These are phyloP conservation scores for Netelia fuscicornis DNA, from an alignment of 2,888 invertebrate species.

Conservation along the genomic window DNA sequence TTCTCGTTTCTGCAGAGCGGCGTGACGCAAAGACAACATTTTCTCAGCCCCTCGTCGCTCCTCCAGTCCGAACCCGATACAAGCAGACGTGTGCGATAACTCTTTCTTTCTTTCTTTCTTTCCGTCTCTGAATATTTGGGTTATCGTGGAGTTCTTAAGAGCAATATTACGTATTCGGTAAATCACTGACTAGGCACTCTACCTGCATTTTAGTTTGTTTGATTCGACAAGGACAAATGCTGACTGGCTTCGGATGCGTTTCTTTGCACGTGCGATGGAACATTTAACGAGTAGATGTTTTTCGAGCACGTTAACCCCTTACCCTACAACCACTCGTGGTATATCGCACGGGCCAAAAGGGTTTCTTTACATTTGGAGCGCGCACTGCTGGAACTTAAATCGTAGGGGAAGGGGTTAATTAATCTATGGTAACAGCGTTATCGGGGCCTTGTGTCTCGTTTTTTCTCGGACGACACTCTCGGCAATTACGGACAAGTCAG, in stretches of 20 bases:
- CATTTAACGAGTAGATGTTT: slow-evolving; percentile 59
- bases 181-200: slow-evolving; percentile 75
- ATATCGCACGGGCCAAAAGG: no score
- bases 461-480: no score
- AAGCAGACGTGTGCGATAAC: slow-evolving; percentile 34
- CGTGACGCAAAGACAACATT: slow-evolving; percentile 21
- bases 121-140: slow-evolving; percentile 7
- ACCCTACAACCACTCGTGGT: no score
- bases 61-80: slow-evolving; percentile 23
- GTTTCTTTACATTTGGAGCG: no score
- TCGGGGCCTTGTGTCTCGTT: no score
- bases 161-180: slow-evolving; percentile 65
- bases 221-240: slow-evolving; percentile 67
- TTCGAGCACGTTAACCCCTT: neutral
- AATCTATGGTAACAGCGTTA: neutral
- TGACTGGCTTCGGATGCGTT: slow-evolving; percentile 35
- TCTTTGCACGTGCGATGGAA: slow-evolving; percentile 38
- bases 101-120: slow-evolving; percentile 18
- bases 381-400: no score
- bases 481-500: no score
- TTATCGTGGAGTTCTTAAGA: slow-evolving; percentile 41
- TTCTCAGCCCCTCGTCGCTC: slow-evolving; percentile 3
- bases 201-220: slow-evolving; percentile 68
- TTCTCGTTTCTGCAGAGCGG: slow-evolving; percentile 33
- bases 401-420: neutral